A percentile compares a stretch with the other conserved stretches of the same genome.
These are phyloP conservation scores for Proterorhinus semilunaris DNA, from an alignment of 2,113 vertebrate species.

Conservation along the genomic window DNA sequence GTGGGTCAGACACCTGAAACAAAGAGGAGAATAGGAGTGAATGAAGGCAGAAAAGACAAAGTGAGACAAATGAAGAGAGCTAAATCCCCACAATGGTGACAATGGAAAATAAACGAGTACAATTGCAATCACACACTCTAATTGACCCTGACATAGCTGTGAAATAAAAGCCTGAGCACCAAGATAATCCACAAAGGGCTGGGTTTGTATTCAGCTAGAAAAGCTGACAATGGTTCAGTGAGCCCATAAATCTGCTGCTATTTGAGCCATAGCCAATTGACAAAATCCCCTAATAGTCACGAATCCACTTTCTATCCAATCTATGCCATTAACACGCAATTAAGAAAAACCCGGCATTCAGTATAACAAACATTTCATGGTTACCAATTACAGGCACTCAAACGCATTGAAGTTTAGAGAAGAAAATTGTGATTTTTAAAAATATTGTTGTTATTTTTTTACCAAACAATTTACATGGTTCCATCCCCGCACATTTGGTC, in stretches of 20 bases:
- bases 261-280: constrained; percentile 19
- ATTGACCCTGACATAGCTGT: constrained; percentile 47
- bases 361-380: constrained; percentile 12
- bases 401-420: constrained; percentile 3
- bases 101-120: constrained; percentile 53
- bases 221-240: constrained; percentile 21
- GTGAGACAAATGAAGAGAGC: constrained; percentile 54
- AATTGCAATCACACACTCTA: constrained; percentile 61
- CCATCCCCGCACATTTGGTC: too few species aligned
- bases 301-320: constrained; percentile 26
- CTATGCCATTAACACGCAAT: constrained; percentile 13
- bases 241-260: constrained; percentile 8
- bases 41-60: constrained; percentile 30
- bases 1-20: constrained; percentile 76
- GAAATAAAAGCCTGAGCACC: constrained; percentile 47
- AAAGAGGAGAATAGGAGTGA: constrained; percentile 18
- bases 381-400: constrained; percentile 13
- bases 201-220: constrained; percentile 32
- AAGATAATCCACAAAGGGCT: constrained; percentile 46
- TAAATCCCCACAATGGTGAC: constrained; percentile 43
- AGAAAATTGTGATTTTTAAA: too few species aligned
- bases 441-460: too few species aligned
- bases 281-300: constrained; percentile 9
- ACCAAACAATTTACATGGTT: too few species aligned
- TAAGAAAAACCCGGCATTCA: constrained; percentile 16